Base-by-base conservation (phyloP, 2,113 vertebrate genomes). In the Podarcis cretensis region DNA sequence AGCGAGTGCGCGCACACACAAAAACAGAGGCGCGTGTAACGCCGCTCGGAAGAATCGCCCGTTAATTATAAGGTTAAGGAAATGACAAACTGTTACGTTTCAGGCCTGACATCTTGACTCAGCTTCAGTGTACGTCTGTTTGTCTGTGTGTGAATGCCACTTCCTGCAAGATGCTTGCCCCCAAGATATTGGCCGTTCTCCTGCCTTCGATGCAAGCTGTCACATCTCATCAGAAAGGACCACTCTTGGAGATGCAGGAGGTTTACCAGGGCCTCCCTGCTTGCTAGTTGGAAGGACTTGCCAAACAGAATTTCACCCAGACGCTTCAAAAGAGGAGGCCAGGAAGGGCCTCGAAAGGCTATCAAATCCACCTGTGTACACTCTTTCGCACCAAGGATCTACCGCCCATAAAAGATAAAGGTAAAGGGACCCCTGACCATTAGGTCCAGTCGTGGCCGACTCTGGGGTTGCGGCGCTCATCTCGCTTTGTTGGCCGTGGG, bases 61-160 rank as follows among this genome's bases (percentile, higher is more conserved):
- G 35, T 69, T 87, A 87, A 90, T 90, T 90, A 90, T 20, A 79
- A 79, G 30, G 74, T 63, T 87, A 87, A 84, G 65, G 85, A 83
- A 87, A 90, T 83, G 80, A 87, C 85, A 87, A 83, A 87, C 43
- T 73, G 63, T 83, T 90, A 83, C 21, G 14, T 87, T 87, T 74
- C 81, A 83, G 74, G 65, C 63, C 80, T 90, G 80, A 78, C 66
- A 71, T 71, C 43, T 87, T 87, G 89, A 83, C 75, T 90, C 89
- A 87, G 27, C 35, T 74, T 79, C 74, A 77, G 23, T 23, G 14
- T 27, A 30, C 18, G 37, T n/a, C 74, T 71, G 73, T 71, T 54
- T 48, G 73, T 73, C 32, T 65, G 74, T 85, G 75, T 79, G 65
- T 63, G 88, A 78, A 87, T 87, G 75, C 81, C 85, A 83, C 80